Conservation (phyloP, 2,888 invertebrate species). For the Stenurella melanura region DNA sequence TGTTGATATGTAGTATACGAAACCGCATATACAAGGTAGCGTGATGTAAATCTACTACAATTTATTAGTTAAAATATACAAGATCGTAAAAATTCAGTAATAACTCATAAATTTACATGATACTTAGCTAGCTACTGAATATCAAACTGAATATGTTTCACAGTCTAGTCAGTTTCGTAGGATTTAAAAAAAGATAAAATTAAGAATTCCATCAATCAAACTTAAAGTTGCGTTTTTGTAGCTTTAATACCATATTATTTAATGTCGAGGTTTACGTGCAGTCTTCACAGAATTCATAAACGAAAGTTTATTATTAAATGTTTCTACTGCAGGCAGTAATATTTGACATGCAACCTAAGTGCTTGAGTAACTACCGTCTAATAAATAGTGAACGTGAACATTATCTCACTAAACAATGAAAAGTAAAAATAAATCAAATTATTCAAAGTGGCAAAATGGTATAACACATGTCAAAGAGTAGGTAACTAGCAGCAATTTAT, state of each 20-base stretch:
- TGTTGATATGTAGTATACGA: not conserved
- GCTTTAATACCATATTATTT: no score
- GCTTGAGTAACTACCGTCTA: not conserved
- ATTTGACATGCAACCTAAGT: not conserved
- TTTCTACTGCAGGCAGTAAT: not conserved
- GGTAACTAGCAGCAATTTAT: no score
- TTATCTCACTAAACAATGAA: not conserved
- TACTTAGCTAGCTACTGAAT: not conserved
- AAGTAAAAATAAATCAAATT: no score
- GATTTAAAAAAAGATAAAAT: no score
- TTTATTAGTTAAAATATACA: not conserved
- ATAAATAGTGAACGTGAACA: not conserved
- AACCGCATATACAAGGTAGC: constrained; percentile 1
- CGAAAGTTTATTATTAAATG: not conserved
- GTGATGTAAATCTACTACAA: constrained; percentile 1
- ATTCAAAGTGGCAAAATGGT: no score
- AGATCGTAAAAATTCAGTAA: not conserved
- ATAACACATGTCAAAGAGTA: no score
- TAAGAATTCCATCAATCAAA: no score
- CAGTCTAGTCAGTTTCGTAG: not conserved
- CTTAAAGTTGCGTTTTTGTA: no score
- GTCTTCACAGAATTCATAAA: not conserved
- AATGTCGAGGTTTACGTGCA: no score
- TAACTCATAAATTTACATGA: not conserved
- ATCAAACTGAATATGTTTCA: not conserved